Evolutionary conservation across 2,797 vertebrate species (phyloP), one percentile per base, ranked within the genome.

Genomic region (Hippocampus kuda): DNA sequence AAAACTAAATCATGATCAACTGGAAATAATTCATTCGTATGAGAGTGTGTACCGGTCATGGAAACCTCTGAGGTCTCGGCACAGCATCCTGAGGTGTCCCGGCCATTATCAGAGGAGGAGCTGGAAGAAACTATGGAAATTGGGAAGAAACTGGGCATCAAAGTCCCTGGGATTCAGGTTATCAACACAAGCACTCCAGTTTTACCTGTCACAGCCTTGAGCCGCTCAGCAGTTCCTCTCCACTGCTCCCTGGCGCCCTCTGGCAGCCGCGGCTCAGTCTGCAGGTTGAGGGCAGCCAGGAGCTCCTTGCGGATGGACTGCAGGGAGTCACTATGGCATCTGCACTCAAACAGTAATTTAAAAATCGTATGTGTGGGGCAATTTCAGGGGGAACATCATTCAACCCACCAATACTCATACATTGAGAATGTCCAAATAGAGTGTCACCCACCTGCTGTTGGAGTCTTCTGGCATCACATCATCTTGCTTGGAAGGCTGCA

Each of bases 241-340:
- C 88, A 92, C 18, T 84, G 77, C 26, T 83, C 74, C 53, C 80
- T 82, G 68, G 89, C 53, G 2, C 27, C 15, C 3, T 78, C 78
- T 77, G 78, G 84, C 59, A 89, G 70, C 44, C 30, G 81, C 1
- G 91, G 91, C 79, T 89, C 90, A 6, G 54, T 44, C 81, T 87
- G 84, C 57, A 91, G 54, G 68, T 83, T 86, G n/a, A 92, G 84
- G 30, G 77, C 84, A 15, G 63, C 46, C 15, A 92, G 87, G 62
- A 92, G 82, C 42, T 30, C 22, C 77, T 84, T 87, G 61, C 82
- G 84, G 73, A 89, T 80, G 66, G 75, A 76, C 68, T 86, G 73
- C 76, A 87, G 22, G 1, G 80, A 79, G 46, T 79, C 76, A 12
- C 34, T 70, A 8, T 72, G 77, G 80, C 88, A 89, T 72, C 91